Evolutionary conservation across 2,797 vertebrate genomes (phyloP), one percentile per base, ranked within the genome.

Genomic region (Microctenopoma stevenorrisi): DNA sequence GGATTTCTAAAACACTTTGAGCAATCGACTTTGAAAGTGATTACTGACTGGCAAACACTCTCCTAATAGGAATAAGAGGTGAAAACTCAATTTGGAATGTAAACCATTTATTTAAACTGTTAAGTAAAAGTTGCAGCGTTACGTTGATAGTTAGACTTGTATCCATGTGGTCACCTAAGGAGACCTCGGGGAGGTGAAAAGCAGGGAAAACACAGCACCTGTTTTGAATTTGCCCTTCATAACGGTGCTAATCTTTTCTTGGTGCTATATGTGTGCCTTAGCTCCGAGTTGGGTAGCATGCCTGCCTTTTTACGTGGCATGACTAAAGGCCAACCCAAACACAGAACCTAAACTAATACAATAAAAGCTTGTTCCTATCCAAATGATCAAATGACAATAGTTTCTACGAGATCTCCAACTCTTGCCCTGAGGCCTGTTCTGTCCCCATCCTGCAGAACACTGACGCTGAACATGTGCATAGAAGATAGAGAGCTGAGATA

Each of bases 351-450:
- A 72, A 62, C 68, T 54, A 85, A 74, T 6, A 46, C 62, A 76
- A 74, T 84, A 86, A 86, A 90, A 74, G 76, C 68, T 35, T 53
- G 68, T 79, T 81, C 72, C 64, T 75, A 66, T 68, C 79, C 76
- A 76, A 85, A 83, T 78, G 66, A 88, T 89, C 71, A 88, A 87
- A 86, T 78, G 57, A 74, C 64, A 64, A 88, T 89, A 84, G 64
- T 68, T 86, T 87, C 79, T 79, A 87, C 90, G 75, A 88, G 78
- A 68, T 88, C 76, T 83, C 64, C 79, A 66, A 63, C 81, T 74
- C 52, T n/a, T 78, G 78, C 79, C 87, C 84, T 64, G 52, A 50
- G 72, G 88, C 87, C 57, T 85, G 88, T 91, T 91, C 87, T 74
- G 78, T 91, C 77, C 84, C 68, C 66, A 22, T 84, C 72, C 73